Evolutionary conservation across 2,113 vertebrate genomes (phyloP).

Genomic region (Setophaga kirtlandii): DNA sequence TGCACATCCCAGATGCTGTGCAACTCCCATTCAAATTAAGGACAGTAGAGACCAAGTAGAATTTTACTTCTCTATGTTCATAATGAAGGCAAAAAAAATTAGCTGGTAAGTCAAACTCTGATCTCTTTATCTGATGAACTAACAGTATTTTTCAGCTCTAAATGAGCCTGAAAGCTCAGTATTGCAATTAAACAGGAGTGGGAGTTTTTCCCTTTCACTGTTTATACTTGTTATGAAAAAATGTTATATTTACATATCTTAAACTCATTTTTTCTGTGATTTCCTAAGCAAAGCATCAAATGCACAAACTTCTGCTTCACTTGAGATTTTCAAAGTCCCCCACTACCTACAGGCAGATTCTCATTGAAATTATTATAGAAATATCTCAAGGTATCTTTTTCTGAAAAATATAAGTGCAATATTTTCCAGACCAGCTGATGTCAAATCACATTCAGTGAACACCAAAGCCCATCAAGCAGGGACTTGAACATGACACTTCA

Average conservation of each 20-base stretch:
- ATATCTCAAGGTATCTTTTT: neutral
- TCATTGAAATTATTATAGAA: neutral
- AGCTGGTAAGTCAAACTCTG: neutral
- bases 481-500: neutral
- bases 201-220: neutral
- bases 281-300: neutral
- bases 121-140: neutral
- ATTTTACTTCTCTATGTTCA: neutral
- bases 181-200: neutral
- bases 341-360: neutral
- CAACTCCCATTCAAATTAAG: neutral
- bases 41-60: neutral
- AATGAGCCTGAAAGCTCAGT: neutral
- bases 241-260: neutral
- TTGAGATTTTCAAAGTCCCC: neutral
- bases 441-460: neutral
- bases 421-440: neutral
- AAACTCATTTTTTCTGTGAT: neutral
- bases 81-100: neutral
- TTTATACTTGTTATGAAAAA: neutral
- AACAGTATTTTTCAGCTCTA: neutral
- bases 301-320: neutral
- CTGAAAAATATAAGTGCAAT: neutral
- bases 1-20: rapidly evolving
- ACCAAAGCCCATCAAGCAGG: neutral